Evolutionary conservation across 2,888 invertebrate species (phyloP).

Genomic region (Yponomeuta evonymella): DNA sequence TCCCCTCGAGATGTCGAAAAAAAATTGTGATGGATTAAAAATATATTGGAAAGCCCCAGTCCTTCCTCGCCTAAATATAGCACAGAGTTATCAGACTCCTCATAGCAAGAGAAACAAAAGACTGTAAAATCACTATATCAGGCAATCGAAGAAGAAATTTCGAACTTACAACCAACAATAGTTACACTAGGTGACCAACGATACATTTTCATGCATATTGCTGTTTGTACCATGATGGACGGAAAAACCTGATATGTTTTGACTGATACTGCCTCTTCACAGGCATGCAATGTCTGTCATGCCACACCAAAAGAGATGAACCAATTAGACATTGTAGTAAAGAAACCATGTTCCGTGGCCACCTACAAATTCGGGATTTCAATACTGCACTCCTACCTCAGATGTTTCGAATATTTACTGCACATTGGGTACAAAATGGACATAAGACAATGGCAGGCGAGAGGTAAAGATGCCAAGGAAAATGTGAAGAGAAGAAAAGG

Average conservation of each 20-base stretch:
- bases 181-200: neutral
- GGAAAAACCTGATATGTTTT: slow-evolving; percentile 20
- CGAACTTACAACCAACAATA: neutral
- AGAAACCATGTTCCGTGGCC: too few species aligned
- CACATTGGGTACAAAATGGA: slow-evolving; percentile 28
- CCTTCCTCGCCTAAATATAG: too few species aligned
- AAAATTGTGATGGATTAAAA: neutral
- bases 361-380: slow-evolving; percentile 3
- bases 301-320: slow-evolving; percentile 23
- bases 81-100: too few species aligned
- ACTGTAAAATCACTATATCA: too few species aligned
- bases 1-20: slow-evolving; percentile 4
- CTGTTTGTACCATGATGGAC: slow-evolving; percentile 21
- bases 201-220: slow-evolving; percentile 16
- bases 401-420: slow-evolving; percentile 31
- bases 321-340: slow-evolving; percentile 14
- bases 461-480: slow-evolving; percentile 17
- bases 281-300: slow-evolving; percentile 23
- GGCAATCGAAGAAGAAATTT: too few species aligned
- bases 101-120: too few species aligned
- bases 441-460: slow-evolving; percentile 32
- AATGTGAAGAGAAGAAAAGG: too few species aligned
- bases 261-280: slow-evolving; percentile 21
- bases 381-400: slow-evolving; percentile 31
- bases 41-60: too few species aligned